These are phyloP conservation scores for Rhopalosiphum maidis DNA, from an alignment of 1,140 invertebrate genomes.

Conservation along the genomic window DNA sequence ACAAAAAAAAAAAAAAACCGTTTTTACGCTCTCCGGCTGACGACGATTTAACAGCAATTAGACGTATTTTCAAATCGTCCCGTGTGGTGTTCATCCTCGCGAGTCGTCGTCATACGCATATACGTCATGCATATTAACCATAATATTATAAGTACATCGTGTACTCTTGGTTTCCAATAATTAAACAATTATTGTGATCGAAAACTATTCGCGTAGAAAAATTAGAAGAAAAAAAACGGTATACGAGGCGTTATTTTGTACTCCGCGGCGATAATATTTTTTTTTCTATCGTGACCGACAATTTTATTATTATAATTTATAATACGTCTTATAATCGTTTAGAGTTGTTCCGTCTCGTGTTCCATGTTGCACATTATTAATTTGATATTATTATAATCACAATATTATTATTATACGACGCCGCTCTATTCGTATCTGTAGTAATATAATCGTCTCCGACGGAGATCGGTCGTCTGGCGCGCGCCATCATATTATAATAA, in stretches of 20 bases:
- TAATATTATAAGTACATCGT: background rate
- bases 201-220: background rate
- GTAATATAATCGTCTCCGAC: background rate
- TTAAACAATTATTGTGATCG: background rate
- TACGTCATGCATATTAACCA: background rate
- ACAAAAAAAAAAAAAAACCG: background rate
- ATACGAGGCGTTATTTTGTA: background rate
- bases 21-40: background rate
- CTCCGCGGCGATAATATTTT: background rate
- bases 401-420: background rate
- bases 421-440: background rate
- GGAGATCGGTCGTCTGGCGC: constrained; percentile 18
- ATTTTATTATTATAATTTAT: background rate
- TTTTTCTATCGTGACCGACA: background rate
- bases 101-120: background rate
- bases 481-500: background rate
- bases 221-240: background rate
- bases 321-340: background rate
- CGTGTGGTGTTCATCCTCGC: background rate
- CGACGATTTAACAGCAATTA: background rate
- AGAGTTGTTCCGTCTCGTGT: background rate
- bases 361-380: constrained; percentile 3
- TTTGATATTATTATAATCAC: background rate
- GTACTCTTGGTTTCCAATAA: constrained; percentile 15
- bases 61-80: background rate